Evolutionary conservation across 92 coral and sea anemone genomes (phyloP).

Genomic region (Epizoanthus ramosus): DNA sequence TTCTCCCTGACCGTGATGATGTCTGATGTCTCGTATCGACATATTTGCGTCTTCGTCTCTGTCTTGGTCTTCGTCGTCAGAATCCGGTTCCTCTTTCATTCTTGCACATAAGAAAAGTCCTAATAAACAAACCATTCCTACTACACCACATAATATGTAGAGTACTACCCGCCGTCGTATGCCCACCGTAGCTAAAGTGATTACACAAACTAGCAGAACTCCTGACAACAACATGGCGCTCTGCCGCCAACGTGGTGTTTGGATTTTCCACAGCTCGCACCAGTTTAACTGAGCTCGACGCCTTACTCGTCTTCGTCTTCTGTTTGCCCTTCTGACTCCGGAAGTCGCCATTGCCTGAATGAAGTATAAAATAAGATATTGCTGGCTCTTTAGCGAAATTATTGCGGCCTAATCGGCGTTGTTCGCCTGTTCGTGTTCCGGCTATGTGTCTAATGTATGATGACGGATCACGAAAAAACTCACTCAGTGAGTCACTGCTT

Average conservation of each 20-base stretch:
- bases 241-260: background rate
- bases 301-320: background rate
- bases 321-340: background rate
- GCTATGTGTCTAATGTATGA: too few species aligned
- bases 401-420: too few species aligned
- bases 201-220: background rate
- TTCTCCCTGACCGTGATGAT: too few species aligned
- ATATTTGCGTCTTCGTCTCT: background rate
- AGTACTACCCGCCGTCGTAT: background rate
- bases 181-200: background rate
- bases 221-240: conserved; percentile 1
- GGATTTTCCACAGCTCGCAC: background rate
- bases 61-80: background rate
- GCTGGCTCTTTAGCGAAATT: too few species aligned
- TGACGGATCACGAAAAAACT: too few species aligned
- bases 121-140: background rate
- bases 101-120: background rate
- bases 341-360: background rate
- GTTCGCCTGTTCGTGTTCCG: too few species aligned
- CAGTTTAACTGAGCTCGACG: background rate
- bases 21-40: background rate
- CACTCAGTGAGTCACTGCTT: too few species aligned
- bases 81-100: background rate
- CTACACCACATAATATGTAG: background rate
- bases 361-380: too few species aligned